Base-by-base conservation (phyloP, 2,113 vertebrate species). In the Oriolus oriolus region DNA sequence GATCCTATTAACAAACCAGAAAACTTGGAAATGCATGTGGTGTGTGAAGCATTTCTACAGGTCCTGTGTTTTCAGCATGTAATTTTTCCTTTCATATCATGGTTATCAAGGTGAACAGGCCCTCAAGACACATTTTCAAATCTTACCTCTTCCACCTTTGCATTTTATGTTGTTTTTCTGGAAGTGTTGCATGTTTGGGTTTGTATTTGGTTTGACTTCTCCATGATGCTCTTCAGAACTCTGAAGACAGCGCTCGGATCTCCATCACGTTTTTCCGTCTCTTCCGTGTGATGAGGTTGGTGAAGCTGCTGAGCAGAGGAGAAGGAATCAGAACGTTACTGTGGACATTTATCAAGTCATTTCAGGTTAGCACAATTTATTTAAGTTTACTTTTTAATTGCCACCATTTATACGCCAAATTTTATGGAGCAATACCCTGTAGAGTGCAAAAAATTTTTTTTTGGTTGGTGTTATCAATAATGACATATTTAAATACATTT, bases 201-300 rank as follows among this genome's bases (percentile, higher is more conserved):
- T 97, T 89, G 92, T 96, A 73, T 88, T 96, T 97, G 92, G 86
- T 97, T 98, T 99, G 97, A 99, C 98, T 91, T 97, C 81, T 97
- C 60, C 70, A 8, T 97, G 89, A 84, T 98, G 97, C 95, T 97
- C 97, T 96, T 89, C 98, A 99, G 99, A 99, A 99, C 98, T 98
- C 99, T 7, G 99, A 99, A 97, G 99, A 99, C 98, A 99, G 98
- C 78, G 98, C 99, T 94, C 98, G 99, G 94, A 99, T 99, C 97
- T 99, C 99, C 97, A 99, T 99, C 98, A 99, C 99, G 76, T 99
- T 99, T 98, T 99, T 99, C 95, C 99, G 99, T 89, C 98, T 99
- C 83, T 99, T 99, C 97, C 99, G 99, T 66, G 99, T 99, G 93
- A 99, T 99, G 99, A 98, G 99, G 95, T 85, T 99, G 97, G 99